A percentile compares a stretch with the other conserved stretches of the same genome.
Conservation (phyloP, 2,888 invertebrate genomes). For the Morpho helenor region DNA sequence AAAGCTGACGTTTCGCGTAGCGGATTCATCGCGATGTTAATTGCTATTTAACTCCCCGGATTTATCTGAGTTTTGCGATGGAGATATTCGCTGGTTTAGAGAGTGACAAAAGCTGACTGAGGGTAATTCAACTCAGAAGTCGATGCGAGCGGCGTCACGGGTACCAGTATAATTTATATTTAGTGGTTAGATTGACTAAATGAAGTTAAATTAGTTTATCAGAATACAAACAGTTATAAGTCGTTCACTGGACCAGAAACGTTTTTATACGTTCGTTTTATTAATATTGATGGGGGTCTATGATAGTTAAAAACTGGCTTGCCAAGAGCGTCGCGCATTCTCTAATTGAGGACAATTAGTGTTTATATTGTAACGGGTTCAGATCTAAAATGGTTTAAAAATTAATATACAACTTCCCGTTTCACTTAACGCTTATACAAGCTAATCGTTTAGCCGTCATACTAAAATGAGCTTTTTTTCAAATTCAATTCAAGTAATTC, state of each 20-base stretch:
- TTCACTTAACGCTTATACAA: background rate
- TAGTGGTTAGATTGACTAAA: background rate
- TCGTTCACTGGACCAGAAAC: constrained; percentile 2
- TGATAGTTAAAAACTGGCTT: constrained; percentile 8
- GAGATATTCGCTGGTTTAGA: too few relatives aligned
- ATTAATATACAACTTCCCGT: constrained; percentile 15
- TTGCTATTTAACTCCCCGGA: too few relatives aligned
- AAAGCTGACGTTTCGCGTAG: too few relatives aligned
- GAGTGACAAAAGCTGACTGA: too few relatives aligned
- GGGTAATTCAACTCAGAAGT: too few relatives aligned
- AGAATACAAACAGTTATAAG: constrained; percentile 1
- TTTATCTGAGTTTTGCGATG: too few relatives aligned
- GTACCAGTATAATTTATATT: too few relatives aligned
- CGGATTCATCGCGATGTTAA: too few relatives aligned
- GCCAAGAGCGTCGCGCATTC: constrained; percentile 7
- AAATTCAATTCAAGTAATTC: too few relatives aligned
- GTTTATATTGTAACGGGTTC: constrained; percentile 4
- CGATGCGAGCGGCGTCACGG: too few relatives aligned
- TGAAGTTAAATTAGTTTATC: constrained; percentile 15
- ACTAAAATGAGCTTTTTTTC: too few relatives aligned
- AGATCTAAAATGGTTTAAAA: background rate
- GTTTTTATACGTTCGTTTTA: constrained; percentile 4
- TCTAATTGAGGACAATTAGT: constrained; percentile 20
- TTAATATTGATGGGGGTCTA: constrained; percentile 15
- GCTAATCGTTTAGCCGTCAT: too few relatives aligned